Evolutionary conservation across 2,888 invertebrate species (phyloP), one percentile per base, ranked within the genome.

Genomic region (Melikaiella ostensackeni): DNA sequence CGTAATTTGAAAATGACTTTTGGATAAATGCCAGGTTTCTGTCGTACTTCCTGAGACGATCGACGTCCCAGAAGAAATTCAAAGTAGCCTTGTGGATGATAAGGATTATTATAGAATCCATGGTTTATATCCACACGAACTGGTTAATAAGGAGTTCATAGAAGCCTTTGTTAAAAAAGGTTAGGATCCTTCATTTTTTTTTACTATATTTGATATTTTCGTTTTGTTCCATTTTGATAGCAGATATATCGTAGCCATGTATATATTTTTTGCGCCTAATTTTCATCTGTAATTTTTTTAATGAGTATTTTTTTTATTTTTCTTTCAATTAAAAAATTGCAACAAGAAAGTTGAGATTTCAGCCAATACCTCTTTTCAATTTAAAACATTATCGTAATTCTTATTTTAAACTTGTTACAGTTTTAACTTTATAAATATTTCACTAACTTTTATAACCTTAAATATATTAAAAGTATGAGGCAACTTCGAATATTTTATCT

Each of bases 161-260:
- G 91, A 93, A 78, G 92, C 92, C 82, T 94, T 94, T 88, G 89
- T 94, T 13, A 93, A 92, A 84, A 92, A 92, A 92, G 94, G 94
- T 93, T 70, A 30, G 70, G 30, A 50, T 57, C 13, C 24, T 70
- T 50, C 50, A 30, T 70, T 70, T 50, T 27, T n/a, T 70, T 42
- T n/a, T n/a, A 19, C 27, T 24, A 0, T 64, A n/a, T 33, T 63
- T 27, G 1, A 38, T 38, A 16, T 42, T 16, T 42, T 42, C 1
- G 7, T 75, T 42, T 70, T 64, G 64, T 74, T 75, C 24, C 64
- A 30, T 55, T 79, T 42, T 76, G n/a, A n/a, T 50, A 0, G n/a
- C n/a, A n/a, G n/a, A 50, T 50, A 8, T 50, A 46, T 19, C 2
- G 2, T 42, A 42, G 6, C n/a, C 5, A 6, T 5, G 5, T n/a